A percentile compares a stretch with the other conserved stretches of the same genome.
Evolutionary conservation across 2,113 vertebrate genomes (phyloP).

Genomic region (Callipepla squamata): DNA sequence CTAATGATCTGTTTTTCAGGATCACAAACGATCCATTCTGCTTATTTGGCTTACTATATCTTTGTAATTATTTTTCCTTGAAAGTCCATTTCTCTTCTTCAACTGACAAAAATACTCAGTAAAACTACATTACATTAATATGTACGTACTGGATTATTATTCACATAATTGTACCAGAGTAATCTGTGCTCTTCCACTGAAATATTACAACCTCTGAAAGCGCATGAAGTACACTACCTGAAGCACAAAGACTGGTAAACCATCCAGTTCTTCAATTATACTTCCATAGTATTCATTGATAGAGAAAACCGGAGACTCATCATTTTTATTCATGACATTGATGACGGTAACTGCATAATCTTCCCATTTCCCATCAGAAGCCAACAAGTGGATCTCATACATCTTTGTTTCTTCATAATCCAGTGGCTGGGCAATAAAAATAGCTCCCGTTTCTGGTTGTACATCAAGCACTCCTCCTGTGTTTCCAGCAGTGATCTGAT

Average conservation of each 20-base stretch:
- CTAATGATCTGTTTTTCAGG: background rate
- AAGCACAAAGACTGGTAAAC: slow-evolving; percentile 86
- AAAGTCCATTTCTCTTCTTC: background rate
- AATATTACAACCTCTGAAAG: background rate
- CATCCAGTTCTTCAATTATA: slow-evolving; percentile 86
- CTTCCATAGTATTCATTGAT: slow-evolving; percentile 89
- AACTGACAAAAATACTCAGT: background rate
- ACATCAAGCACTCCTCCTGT: slow-evolving; percentile 85
- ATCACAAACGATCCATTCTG: background rate
- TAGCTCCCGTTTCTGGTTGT: slow-evolving; percentile 87
- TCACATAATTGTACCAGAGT: background rate
- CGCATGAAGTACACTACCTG: slow-evolving; percentile 76
- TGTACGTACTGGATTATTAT: background rate
- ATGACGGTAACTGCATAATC: slow-evolving; percentile 85
- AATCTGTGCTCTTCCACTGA: background rate
- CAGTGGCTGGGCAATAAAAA: slow-evolving; percentile 86
- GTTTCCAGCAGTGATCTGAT: slow-evolving; percentile 90
- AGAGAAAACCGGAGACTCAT: slow-evolving; percentile 88
- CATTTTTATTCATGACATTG: slow-evolving; percentile 88
- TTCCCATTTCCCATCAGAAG: slow-evolving; percentile 92
- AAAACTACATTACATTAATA: background rate
- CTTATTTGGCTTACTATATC: background rate
- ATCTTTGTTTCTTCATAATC: slow-evolving; percentile 87
- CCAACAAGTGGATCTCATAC: slow-evolving; percentile 86
- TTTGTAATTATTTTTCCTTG: background rate